Percentiles rank a stretch among this genome's conserved stretches.
These are phyloP conservation scores for Calcarius lapponicus DNA, from an alignment of 2,797 vertebrate species.

Conservation along the genomic window DNA sequence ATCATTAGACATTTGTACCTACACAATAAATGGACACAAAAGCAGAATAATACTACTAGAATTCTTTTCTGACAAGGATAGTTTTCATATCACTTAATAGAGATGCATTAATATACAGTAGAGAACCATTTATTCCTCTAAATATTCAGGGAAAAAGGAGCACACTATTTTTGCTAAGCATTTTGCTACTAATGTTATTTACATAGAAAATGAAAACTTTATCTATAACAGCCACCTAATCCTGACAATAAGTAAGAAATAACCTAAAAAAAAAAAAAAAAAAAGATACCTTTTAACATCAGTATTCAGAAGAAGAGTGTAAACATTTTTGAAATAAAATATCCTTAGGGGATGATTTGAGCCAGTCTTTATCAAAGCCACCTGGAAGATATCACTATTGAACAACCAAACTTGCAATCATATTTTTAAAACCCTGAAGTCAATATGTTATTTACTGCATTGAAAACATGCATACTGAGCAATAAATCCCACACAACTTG, in stretches of 20 bases:
- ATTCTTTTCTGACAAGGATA: not conserved
- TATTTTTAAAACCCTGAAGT: not conserved
- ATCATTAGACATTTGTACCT: not conserved
- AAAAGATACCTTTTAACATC: not conserved
- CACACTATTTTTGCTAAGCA: not conserved
- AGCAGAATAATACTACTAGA: not conserved
- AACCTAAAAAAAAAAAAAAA: not conserved
- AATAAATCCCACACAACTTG: not conserved
- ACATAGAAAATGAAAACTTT: not conserved
- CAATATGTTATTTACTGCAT: not conserved
- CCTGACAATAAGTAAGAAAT: not conserved
- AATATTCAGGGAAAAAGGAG: not conserved
- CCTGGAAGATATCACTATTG: not conserved
- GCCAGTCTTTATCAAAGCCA: not conserved
- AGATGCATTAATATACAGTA: not conserved
- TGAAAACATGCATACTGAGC: not conserved
- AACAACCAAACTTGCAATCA: not conserved
- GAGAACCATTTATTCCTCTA: not conserved
- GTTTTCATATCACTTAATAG: not conserved
- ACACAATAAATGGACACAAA: not conserved
- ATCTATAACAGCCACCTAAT: not conserved
- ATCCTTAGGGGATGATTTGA: not conserved
- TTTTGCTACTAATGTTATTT: not conserved
- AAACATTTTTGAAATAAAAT: slow-evolving; percentile 10
- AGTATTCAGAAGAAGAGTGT: not conserved